Evolutionary conservation across 2,888 invertebrate genomes (phyloP), one percentile per base, ranked within the genome.

Genomic region (Cataglyphis livida): DNA sequence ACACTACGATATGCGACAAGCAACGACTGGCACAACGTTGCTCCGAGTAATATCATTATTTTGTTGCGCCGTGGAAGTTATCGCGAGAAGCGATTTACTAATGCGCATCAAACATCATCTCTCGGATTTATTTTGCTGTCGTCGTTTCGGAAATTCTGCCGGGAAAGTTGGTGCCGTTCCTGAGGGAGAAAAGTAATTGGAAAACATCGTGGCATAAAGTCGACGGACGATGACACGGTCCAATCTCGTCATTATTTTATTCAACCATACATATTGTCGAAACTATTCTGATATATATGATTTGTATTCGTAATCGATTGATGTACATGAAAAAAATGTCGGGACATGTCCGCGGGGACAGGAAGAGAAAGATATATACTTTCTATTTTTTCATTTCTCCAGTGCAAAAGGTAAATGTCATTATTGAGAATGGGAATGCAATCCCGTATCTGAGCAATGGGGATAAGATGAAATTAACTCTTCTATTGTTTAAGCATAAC

Each of bases 1-100:
- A 28, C 68, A 28, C 68, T 21, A 32, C 41, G 48, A 82, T 59
- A 76, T 78, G 78, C 66, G 28, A 65, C 61, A 51, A 61, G n/a
- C 78, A 59, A 62, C 82, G 59, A 82, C 82, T 65, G 76, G 65
- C 65, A 65, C 65, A 76, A 65, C 59, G 65, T 57, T 44, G 35
- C 66, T 32, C 54, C 54, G 62, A 38, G 51, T 75, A 54, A 81
- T 64, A 51, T 81, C 44, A 73, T 81, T 65, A 82, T 75, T 65
- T 59, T 6, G 44, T 21, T 44, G 54, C 28, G 57, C 35, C 32
- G 28, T 41, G 4, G 38, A 81, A 82, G 65, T 82, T 76, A 59
- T 66, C 66, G 62, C 54, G 78, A 21, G 18, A 59, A 12, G 12
- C 54, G 59, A 59, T 79, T 59, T 35, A n/a, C 59, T 79, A 59